phyloP scores from a whole-genome alignment of 2,888 invertebrate genomes.

The Pocota personata region DNA sequence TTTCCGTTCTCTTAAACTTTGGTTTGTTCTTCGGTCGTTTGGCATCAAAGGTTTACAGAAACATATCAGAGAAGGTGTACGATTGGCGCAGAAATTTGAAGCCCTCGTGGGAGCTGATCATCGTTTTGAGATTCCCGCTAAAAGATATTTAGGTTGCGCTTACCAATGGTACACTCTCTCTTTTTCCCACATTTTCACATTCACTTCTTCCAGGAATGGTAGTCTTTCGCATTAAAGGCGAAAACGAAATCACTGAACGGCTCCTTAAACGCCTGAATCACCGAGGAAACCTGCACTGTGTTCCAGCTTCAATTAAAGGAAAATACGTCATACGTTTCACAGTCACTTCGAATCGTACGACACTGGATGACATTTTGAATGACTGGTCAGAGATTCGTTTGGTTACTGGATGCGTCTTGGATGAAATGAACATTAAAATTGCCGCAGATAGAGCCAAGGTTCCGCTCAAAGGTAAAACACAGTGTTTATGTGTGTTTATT shows the following conservation, averaged over 20 bases:
- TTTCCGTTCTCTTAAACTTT: constrained; percentile 96
- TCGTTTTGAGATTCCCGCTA: constrained; percentile 95
- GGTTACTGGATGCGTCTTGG: constrained; percentile 88
- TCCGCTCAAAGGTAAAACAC: constrained; percentile 87
- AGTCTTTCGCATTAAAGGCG: constrained; percentile 93
- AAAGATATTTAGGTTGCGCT: constrained; percentile 86
- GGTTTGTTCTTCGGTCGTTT: constrained; percentile 98
- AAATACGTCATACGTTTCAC: constrained; percentile 95
- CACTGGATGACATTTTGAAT: constrained; percentile 88
- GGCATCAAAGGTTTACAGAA: constrained; percentile 95
- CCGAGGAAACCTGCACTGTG: constrained; percentile 95
- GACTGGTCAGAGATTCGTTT: constrained; percentile 94
- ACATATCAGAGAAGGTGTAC: constrained; percentile 95
- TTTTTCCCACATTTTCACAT: neutral
- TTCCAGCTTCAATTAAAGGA: constrained; percentile 96
- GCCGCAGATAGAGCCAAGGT: constrained; percentile 86
- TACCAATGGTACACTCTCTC: too few species aligned
- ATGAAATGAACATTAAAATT: constrained; percentile 85
- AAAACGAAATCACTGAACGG: constrained; percentile 94
- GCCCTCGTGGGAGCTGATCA: constrained; percentile 91
- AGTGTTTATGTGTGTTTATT: neutral
- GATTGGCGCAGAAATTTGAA: constrained; percentile 95
- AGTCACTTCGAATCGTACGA: constrained; percentile 94
- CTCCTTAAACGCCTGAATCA: constrained; percentile 94
- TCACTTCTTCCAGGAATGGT: constrained; percentile 88